Conservation (phyloP, 2,113 vertebrate genomes). For the Hydrolagus affinis region DNA sequence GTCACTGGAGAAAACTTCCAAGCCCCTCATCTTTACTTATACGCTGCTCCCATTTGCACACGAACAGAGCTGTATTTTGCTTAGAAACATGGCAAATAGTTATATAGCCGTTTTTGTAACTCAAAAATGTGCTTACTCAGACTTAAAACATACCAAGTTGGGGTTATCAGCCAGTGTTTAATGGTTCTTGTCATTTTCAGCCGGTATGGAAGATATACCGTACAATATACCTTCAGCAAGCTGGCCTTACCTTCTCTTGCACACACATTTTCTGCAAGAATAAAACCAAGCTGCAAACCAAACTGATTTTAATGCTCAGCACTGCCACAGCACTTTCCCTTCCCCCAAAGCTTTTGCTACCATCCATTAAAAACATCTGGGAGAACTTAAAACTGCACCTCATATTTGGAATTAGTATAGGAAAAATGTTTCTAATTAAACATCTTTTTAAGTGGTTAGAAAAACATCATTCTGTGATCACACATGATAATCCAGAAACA, state of each 20-base stretch:
- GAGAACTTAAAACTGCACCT: neutral
- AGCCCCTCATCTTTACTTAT: neutral
- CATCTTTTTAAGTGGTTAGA: neutral
- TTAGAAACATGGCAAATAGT: neutral
- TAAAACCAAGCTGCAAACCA: neutral
- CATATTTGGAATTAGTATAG: neutral
- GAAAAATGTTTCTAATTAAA: neutral
- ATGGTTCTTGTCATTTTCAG: neutral
- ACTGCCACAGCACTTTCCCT: neutral
- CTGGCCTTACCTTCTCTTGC: neutral
- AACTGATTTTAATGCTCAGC: neutral
- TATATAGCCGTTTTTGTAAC: neutral
- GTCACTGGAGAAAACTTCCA: neutral
- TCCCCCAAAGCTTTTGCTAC: neutral
- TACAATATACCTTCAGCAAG: neutral
- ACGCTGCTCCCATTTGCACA: neutral
- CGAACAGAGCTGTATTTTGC: neutral
- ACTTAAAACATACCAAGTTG: neutral
- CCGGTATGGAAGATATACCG: neutral
- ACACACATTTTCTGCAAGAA: neutral
- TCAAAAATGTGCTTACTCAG: neutral
- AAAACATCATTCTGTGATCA: neutral
- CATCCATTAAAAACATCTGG: neutral
- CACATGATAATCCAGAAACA: neutral
- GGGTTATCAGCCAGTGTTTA: neutral